Evolutionary conservation across 1,140 invertebrate genomes (phyloP).

Genomic region (Heterodera schachtii): DNA sequence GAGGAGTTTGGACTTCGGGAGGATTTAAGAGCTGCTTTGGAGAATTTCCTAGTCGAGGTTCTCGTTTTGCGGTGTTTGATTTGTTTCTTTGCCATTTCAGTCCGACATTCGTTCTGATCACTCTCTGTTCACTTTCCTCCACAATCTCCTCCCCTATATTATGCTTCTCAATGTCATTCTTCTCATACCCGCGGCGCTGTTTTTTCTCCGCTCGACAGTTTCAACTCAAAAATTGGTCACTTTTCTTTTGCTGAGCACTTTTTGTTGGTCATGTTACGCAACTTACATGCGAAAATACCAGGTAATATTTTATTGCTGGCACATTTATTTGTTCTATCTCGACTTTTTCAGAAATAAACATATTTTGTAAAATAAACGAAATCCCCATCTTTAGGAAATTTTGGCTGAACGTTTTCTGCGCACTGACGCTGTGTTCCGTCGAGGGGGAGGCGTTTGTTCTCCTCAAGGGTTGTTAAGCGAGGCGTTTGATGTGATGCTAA

Average conservation of each 20-base stretch:
- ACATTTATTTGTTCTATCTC: background rate
- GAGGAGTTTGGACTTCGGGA: conserved; percentile 49
- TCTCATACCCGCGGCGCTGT: conserved; percentile 33
- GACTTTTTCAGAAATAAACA: too few relatives aligned
- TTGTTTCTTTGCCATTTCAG: conserved; percentile 4
- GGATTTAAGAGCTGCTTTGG: conserved; percentile 39
- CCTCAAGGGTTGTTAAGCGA: conserved; percentile 44
- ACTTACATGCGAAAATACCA: conserved; percentile 53
- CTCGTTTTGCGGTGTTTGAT: too few relatives aligned
- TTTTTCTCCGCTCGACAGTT: conserved; percentile 38
- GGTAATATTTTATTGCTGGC: conserved; percentile 33
- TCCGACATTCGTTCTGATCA: conserved; percentile 30
- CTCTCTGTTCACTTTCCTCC: conserved; percentile 35
- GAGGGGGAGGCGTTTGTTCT: conserved; percentile 23
- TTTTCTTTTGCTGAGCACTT: conserved; percentile 35
- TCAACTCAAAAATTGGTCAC: conserved; percentile 32
- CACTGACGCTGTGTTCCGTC: conserved; percentile 7
- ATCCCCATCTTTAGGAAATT: conserved; percentile 41
- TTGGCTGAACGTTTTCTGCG: conserved; percentile 45
- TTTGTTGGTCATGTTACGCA: conserved; percentile 46
- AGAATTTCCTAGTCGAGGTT: conserved; percentile 44
- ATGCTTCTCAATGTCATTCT: conserved; percentile 41
- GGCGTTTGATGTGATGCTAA: conserved; percentile 48
- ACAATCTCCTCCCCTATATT: conserved; percentile 35
- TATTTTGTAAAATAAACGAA: too few relatives aligned